Conservation (phyloP, 1,140 invertebrate genomes). For the Hyposmocoma kahamanoa region DNA sequence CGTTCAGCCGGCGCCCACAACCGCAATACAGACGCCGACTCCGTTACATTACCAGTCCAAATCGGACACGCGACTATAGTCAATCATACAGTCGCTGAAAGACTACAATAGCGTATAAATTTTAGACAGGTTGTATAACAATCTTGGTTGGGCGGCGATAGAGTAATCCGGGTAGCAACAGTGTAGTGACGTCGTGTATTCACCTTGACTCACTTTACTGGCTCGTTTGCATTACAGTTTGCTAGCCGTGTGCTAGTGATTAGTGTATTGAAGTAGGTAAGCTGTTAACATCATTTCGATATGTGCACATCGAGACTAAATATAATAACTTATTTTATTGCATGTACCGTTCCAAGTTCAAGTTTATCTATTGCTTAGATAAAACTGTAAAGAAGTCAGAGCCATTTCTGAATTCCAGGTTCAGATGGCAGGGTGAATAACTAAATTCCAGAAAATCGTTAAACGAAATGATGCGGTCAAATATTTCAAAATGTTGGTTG, state of each 20-base stretch:
- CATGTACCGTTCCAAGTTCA: too few species aligned
- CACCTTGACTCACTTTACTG: slow-evolving; percentile 65
- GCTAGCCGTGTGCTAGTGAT: slow-evolving; percentile 40
- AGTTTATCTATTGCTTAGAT: too few species aligned
- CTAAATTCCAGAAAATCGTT: too few species aligned
- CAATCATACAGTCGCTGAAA: background rate
- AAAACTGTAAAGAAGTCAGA: too few species aligned
- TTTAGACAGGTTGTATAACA: background rate
- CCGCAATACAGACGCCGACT: slow-evolving; percentile 7
- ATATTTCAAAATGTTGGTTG: background rate
- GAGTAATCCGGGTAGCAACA: slow-evolving; percentile 60
- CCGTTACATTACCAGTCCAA: background rate
- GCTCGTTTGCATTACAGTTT: slow-evolving; percentile 48
- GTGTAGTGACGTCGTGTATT: slow-evolving; percentile 41
- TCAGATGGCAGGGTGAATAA: too few species aligned
- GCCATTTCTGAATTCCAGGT: too few species aligned
- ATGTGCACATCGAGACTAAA: too few species aligned
- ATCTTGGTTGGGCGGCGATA: slow-evolving; percentile 8
- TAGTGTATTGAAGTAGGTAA: too few species aligned
- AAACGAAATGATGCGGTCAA: too few species aligned
- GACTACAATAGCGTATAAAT: background rate
- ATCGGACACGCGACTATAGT: background rate
- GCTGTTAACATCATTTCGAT: too few species aligned
- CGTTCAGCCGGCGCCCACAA: slow-evolving; percentile 27
- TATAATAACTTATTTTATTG: too few species aligned